Percentiles rank a stretch among this genome's conserved stretches.
Conservation (phyloP, 2,888 invertebrate genomes). For the Electrophaes corylata region DNA sequence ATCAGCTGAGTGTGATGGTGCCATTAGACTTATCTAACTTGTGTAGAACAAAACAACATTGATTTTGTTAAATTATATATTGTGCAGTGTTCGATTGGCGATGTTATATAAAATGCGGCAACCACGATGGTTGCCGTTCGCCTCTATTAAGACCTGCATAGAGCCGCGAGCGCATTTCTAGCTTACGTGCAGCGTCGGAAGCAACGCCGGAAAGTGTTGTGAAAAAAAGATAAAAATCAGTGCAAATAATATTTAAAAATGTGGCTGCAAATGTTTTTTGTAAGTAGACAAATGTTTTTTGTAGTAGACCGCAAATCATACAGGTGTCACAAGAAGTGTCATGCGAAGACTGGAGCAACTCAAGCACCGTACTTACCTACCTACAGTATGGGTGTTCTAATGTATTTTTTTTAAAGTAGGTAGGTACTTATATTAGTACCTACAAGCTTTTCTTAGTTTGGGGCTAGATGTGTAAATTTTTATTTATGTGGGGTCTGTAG, state of each 20-base stretch:
- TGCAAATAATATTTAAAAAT: conserved; percentile 52
- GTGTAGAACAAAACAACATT: conserved; percentile 68
- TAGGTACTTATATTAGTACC: too few species aligned
- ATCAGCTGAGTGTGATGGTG: conserved; percentile 58
- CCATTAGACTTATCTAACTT: conserved; percentile 71
- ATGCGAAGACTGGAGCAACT: too few species aligned
- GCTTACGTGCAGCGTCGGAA: conserved; percentile 50
- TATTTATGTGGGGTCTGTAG: too few species aligned
- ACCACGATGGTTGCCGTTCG: conserved; percentile 57
- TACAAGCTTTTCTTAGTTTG: too few species aligned
- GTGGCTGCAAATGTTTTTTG: conserved; percentile 51
- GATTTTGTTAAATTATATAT: conserved; percentile 62
- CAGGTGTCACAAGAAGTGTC: neutral
- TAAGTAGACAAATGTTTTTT: conserved; percentile 20
- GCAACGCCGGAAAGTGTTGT: conserved; percentile 47
- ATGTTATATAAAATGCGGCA: conserved; percentile 72
- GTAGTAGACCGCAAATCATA: too few species aligned
- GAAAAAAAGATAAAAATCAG: conserved; percentile 40
- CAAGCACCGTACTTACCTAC: neutral
- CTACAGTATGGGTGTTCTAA: too few species aligned
- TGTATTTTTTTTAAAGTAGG: too few species aligned
- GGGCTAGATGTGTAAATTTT: too few species aligned
- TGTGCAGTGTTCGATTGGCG: conserved; percentile 62
- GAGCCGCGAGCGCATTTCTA: conserved; percentile 62
- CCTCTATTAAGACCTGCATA: conserved; percentile 63